Conservation (phyloP, 2,888 invertebrate species). For the Amblyjoppa fuscipennis region DNA sequence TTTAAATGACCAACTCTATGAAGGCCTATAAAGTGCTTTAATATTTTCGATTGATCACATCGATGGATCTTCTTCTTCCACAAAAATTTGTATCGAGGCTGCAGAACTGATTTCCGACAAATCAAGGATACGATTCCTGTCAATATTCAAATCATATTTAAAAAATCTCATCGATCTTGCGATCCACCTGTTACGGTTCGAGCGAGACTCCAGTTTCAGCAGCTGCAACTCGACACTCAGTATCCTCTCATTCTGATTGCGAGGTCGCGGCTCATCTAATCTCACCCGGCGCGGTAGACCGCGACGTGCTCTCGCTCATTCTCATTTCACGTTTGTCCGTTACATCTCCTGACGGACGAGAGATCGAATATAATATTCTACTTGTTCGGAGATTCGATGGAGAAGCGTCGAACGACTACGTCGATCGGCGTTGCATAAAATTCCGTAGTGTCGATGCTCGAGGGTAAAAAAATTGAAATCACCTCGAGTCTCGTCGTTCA, state of each 20-base stretch:
- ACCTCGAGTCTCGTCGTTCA: neutral
- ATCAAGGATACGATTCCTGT: neutral
- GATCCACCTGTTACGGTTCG: constrained; percentile 5
- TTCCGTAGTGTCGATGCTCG: neutral
- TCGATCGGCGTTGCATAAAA: constrained; percentile 11
- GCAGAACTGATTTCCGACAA: too few species aligned
- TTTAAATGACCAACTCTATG: too few species aligned
- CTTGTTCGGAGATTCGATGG: neutral
- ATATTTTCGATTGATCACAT: too few species aligned
- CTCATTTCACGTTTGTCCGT: constrained; percentile 15
- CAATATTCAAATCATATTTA: neutral
- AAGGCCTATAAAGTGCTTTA: too few species aligned
- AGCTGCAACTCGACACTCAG: constrained; percentile 39
- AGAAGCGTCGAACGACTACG: neutral
- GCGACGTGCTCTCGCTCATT: constrained; percentile 24
- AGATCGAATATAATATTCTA: constrained; percentile 42
- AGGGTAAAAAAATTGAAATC: neutral
- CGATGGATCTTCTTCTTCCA: too few species aligned
- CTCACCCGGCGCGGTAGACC: constrained; percentile 48
- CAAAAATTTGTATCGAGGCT: too few species aligned
- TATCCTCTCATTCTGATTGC: constrained; percentile 6
- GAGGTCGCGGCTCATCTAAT: constrained; percentile 51
- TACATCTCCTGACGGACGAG: neutral
- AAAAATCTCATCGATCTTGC: neutral
- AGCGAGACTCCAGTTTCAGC: constrained; percentile 29